Percentiles rank a stretch among this genome's conserved stretches.
Conservation (phyloP, 1,140 invertebrate species). For the Ylistrum balloti region DNA sequence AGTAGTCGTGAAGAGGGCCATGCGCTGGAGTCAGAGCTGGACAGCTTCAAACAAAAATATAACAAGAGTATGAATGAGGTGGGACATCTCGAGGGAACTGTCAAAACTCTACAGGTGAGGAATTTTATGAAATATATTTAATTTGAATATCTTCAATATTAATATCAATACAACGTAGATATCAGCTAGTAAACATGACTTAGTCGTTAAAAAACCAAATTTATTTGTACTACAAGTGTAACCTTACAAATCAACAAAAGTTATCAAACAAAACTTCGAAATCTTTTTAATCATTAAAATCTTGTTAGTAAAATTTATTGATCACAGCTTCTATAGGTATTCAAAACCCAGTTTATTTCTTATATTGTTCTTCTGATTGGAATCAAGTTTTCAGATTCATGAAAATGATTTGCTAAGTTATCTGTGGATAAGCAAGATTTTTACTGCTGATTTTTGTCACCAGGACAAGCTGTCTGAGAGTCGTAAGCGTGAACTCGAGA, state of each 20-base stretch:
- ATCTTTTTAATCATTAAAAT: too few species aligned
- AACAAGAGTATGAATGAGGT: slow-evolving; percentile 74
- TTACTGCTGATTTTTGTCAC: slow-evolving; percentile 51
- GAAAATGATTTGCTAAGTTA: neutral
- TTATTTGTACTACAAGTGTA: too few species aligned
- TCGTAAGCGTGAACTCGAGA: slow-evolving; percentile 73
- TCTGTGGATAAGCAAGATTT: too few species aligned
- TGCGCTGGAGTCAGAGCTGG: slow-evolving; percentile 70
- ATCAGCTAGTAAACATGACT: too few species aligned
- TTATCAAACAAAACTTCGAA: too few species aligned
- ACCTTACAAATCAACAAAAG: too few species aligned
- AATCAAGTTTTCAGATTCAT: neutral
- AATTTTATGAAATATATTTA: neutral
- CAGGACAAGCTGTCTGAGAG: slow-evolving; percentile 78
- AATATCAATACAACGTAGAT: neutral
- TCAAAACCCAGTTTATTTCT: too few species aligned
- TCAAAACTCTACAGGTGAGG: slow-evolving; percentile 66
- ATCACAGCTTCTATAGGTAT: too few species aligned
- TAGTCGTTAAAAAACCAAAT: too few species aligned
- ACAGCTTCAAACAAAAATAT: slow-evolving; percentile 78
- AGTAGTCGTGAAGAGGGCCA: slow-evolving; percentile 70
- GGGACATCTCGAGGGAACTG: slow-evolving; percentile 70
- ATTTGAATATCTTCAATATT: neutral
- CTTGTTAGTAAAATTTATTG: too few species aligned
- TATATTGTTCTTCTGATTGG: too few species aligned